Conservation (phyloP, 2,888 invertebrate species). For the Byasa hedistus region DNA sequence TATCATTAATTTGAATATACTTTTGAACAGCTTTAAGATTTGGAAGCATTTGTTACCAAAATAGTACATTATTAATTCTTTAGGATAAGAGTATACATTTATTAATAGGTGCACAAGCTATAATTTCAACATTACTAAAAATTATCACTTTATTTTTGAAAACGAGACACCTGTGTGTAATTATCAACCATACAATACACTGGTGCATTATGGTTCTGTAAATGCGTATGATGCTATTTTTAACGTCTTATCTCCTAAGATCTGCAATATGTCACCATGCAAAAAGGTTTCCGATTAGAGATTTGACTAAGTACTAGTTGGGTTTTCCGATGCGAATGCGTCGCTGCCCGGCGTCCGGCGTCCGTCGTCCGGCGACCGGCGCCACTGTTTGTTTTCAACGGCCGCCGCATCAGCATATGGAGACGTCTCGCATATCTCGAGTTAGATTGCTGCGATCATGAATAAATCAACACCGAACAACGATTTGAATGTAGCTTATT, state of each 20-base stretch:
- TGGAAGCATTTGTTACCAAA: too few relatives aligned
- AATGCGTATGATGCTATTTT: not conserved
- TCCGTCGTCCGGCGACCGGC: conserved; percentile 36
- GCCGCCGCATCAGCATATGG: conserved; percentile 54
- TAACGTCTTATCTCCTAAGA: conserved; percentile 13
- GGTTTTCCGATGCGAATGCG: conserved; percentile 50
- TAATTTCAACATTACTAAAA: too few relatives aligned
- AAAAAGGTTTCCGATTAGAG: conserved; percentile 34
- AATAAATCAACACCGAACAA: conserved; percentile 52
- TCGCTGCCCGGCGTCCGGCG: conserved; percentile 39
- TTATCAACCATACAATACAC: too few relatives aligned
- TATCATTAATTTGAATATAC: too few relatives aligned
- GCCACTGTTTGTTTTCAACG: conserved; percentile 33
- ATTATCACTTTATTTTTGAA: too few relatives aligned
- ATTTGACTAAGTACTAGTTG: conserved; percentile 39
- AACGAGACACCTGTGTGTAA: too few relatives aligned
- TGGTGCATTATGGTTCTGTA: not conserved
- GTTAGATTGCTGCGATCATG: conserved; percentile 48
- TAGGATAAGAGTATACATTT: too few relatives aligned
- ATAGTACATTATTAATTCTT: too few relatives aligned
- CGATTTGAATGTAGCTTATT: conserved; percentile 34
- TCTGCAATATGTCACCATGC: conserved; percentile 33
- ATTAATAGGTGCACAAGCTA: too few relatives aligned
- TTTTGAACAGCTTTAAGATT: too few relatives aligned
- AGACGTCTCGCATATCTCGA: conserved; percentile 45